Percentiles rank a stretch among this genome's conserved stretches.
Conservation (phyloP, 2,797 vertebrate genomes). For the Notoglanidium macrostoma region DNA sequence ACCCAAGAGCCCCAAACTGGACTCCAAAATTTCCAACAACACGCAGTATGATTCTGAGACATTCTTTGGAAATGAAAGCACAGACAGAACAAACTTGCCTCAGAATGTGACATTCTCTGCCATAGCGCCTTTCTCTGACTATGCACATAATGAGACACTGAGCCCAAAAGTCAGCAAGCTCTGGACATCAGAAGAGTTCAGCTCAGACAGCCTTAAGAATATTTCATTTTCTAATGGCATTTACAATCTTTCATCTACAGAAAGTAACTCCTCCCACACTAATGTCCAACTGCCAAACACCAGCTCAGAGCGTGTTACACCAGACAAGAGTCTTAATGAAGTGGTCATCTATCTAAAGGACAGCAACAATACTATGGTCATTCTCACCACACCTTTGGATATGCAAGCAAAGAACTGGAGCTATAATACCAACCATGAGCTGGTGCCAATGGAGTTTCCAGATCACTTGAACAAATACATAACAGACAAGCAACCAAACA, state of each 20-base stretch:
- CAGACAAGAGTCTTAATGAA: conserved; percentile 64
- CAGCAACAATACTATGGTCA: conserved; percentile 65
- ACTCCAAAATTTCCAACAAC: conserved; percentile 9
- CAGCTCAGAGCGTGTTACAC: conserved; percentile 40
- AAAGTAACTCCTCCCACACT: conserved; percentile 30
- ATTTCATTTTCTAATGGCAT: background rate
- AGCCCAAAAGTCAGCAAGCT: conserved; percentile 24
- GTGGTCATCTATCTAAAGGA: conserved; percentile 73
- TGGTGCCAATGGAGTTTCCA: conserved; percentile 62
- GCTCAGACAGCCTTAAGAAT: background rate
- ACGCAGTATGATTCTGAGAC: background rate
- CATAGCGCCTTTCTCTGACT: background rate
- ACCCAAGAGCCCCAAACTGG: conserved; percentile 10
- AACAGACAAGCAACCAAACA: conserved; percentile 43
- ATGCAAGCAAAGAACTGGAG: conserved; percentile 69
- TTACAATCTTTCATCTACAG: background rate
- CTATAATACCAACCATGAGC: conserved; percentile 69
- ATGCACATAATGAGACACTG: conserved; percentile 46
- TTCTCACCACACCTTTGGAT: conserved; percentile 69
- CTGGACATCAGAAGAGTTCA: conserved; percentile 25
- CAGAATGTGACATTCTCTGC: conserved; percentile 12
- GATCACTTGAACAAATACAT: conserved; percentile 73
- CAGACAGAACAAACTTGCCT: background rate
- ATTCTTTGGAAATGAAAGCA: background rate
- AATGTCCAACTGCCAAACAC: background rate